phyloP scores from a whole-genome alignment of 1,140 invertebrate species.

The Cardiocondyla obscurior region DNA sequence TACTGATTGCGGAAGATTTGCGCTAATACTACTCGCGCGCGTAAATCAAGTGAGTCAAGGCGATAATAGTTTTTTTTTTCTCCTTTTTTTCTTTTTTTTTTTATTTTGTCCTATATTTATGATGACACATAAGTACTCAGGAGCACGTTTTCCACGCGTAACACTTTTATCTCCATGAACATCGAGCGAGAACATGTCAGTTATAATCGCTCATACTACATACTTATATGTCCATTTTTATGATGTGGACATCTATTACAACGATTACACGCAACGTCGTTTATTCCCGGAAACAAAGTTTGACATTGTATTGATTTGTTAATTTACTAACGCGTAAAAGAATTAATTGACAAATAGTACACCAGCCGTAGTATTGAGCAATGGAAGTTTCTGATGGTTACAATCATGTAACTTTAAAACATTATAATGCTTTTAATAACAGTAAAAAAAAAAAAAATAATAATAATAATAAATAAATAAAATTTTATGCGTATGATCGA shows the following conservation, averaged over 20 bases:
- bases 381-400: not conserved
- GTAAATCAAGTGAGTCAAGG: conserved; percentile 34
- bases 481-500: not conserved
- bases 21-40: not conserved
- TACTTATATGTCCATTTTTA: not conserved
- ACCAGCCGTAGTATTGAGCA: not conserved
- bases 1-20: conserved; percentile 39
- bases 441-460: too few relatives aligned
- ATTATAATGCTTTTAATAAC: not conserved
- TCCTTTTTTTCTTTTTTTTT: not conserved
- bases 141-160: not conserved
- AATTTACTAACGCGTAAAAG: not conserved
- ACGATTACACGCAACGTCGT: not conserved
- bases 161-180: not conserved
- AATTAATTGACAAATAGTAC: conserved; percentile 11
- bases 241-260: too few relatives aligned
- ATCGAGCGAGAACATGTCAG: not conserved
- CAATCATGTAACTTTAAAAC: not conserved
- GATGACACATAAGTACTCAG: conserved; percentile 13
- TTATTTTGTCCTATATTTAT: not conserved
- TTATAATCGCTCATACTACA: not conserved
- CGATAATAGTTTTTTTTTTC: conserved; percentile 5
- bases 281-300: not conserved
- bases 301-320: not conserved
- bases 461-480: not conserved